Percentiles rank a stretch among this genome's conserved stretches.
Evolutionary conservation across 35 echinoderm and acorn worm genomes (phyloP).

Genomic region (Strongylocentrotus purpuratus): DNA sequence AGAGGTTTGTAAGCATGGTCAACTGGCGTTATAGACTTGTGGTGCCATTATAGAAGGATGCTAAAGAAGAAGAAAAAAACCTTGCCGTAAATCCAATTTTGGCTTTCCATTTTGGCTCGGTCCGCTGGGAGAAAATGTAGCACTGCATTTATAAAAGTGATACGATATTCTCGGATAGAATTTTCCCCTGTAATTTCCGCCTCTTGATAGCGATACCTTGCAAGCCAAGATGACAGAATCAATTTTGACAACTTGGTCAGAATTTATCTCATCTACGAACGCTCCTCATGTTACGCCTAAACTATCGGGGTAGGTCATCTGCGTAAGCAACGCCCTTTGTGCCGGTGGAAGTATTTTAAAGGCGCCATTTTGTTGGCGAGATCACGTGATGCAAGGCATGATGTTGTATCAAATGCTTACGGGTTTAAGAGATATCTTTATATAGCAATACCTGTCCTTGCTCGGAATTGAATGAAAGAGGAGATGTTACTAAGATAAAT

Average conservation of each 20-base stretch:
- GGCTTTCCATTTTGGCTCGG: neutral
- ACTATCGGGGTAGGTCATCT: neutral
- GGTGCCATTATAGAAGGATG: neutral
- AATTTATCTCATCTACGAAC: neutral
- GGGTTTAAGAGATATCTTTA: neutral
- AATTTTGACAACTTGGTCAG: neutral
- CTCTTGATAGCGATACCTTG: neutral
- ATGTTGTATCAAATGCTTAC: neutral
- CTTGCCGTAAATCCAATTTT: constrained; percentile 3
- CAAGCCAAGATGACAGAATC: constrained; percentile 3
- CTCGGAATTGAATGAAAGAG: no score
- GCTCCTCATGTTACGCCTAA: neutral
- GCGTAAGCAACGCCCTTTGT: neutral
- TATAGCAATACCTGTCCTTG: no score
- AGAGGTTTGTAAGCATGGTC: neutral
- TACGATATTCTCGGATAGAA: neutral
- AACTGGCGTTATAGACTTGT: neutral
- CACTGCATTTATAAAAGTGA: neutral
- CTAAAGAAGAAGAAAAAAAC: neutral
- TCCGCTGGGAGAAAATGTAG: neutral
- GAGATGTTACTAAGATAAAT: no score
- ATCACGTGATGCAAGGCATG: neutral
- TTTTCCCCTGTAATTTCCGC: neutral
- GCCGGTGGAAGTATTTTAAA: neutral
- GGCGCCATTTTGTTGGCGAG: neutral